Conservation (phyloP, 2,888 invertebrate species). For the Trimorus sp. region DNA sequence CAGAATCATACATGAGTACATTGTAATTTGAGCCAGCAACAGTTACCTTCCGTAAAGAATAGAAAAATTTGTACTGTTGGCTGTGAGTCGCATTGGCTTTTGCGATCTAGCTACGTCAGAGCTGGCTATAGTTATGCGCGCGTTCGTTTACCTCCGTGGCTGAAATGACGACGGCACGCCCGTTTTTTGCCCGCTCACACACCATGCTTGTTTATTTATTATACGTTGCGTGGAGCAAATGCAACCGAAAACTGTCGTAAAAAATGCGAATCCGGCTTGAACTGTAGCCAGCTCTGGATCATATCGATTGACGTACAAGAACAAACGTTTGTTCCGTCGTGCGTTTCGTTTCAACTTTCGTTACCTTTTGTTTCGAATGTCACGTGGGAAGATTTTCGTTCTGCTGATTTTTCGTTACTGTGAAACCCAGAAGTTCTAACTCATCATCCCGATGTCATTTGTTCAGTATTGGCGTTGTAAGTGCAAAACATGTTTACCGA, state of each 20-base stretch:
- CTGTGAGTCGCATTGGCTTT: slow-evolving; percentile 48
- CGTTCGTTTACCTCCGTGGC: slow-evolving; percentile 13
- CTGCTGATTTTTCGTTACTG: too few species aligned
- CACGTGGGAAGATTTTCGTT: slow-evolving; percentile 11
- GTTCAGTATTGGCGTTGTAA: too few species aligned
- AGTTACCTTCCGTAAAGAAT: slow-evolving; percentile 52
- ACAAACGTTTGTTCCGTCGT: background rate
- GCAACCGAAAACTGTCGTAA: slow-evolving; percentile 31
- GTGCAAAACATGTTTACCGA: too few species aligned
- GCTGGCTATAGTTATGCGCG: slow-evolving; percentile 33
- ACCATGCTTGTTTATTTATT: slow-evolving; percentile 41
- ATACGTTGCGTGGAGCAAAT: slow-evolving; percentile 14
- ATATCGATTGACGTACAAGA: slow-evolving; percentile 48
- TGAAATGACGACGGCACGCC: slow-evolving; percentile 20
- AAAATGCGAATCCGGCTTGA: slow-evolving; percentile 22
- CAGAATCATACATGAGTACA: slow-evolving; percentile 54
- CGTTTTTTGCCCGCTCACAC: slow-evolving; percentile 10
- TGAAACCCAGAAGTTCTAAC: too few species aligned
- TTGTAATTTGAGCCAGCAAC: slow-evolving; percentile 60
- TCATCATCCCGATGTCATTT: too few species aligned
- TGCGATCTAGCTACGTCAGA: slow-evolving; percentile 42
- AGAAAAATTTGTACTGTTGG: slow-evolving; percentile 67
- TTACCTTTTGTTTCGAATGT: background rate
- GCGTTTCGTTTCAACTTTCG: too few species aligned
- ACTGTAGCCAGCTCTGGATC: slow-evolving; percentile 44